These are phyloP conservation scores for Carassius gibelio DNA, from an alignment of 2,113 vertebrate species.

Conservation along the genomic window DNA sequence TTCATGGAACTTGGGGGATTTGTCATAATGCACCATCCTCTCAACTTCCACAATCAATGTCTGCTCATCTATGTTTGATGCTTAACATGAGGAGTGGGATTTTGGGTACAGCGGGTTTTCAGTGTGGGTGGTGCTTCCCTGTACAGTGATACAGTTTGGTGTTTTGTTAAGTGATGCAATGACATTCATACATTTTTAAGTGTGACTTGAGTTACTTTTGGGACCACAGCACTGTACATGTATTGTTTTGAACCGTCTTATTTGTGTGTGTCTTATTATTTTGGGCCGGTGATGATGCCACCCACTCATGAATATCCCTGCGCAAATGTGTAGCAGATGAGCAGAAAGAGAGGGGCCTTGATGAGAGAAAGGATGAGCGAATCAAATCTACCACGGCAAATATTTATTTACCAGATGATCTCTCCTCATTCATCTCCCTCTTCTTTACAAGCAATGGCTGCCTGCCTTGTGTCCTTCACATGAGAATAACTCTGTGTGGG, in stretches of 20 bases:
- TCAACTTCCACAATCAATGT: not conserved
- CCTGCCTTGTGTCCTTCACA: slow-evolving; percentile 63
- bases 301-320: not conserved
- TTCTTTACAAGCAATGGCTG: slow-evolving; percentile 66
- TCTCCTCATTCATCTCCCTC: slow-evolving; percentile 46
- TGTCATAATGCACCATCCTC: not conserved
- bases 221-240: not conserved
- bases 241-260: not conserved
- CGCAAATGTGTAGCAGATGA: not conserved
- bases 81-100: not conserved
- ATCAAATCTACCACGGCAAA: slow-evolving; percentile 68
- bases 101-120: not conserved
- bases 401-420: slow-evolving; percentile 70
- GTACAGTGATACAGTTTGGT: not conserved
- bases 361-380: slow-evolving; percentile 60
- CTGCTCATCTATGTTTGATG: not conserved
- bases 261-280: not conserved
- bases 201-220: slow-evolving; percentile 10
- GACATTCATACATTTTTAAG: slow-evolving; percentile 2
- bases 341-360: slow-evolving; percentile 49
- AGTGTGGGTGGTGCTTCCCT: not conserved
- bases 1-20: not conserved
- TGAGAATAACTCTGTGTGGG: slow-evolving; percentile 58
- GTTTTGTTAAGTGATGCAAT: not conserved
- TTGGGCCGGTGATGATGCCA: not conserved